Evolutionary conservation across 1,140 invertebrate species (phyloP).

Genomic region (Phortica variegata): DNA sequence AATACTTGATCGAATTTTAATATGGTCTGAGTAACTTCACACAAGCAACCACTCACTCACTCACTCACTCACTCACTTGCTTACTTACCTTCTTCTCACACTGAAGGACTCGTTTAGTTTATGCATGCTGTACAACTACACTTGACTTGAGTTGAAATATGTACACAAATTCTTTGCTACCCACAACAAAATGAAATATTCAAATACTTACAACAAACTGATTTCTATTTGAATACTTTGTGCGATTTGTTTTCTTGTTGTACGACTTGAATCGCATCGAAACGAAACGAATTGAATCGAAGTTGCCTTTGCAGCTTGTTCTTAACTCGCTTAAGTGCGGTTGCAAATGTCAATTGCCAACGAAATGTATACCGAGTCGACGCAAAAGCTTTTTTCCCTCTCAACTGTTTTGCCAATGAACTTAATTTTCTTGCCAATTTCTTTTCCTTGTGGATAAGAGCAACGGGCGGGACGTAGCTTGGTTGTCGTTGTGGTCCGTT

Average conservation of each 20-base stretch:
- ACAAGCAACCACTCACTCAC: conserved; percentile 43
- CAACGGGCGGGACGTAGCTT: not conserved
- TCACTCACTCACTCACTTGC: not conserved
- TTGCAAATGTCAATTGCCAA: conserved; percentile 56
- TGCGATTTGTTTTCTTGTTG: conserved; percentile 35
- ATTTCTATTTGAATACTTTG: no score
- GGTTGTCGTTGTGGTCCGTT: not conserved
- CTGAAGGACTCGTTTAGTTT: no score
- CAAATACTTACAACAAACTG: conserved; percentile 23
- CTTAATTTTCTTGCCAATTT: conserved; percentile 38
- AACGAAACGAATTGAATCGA: no score
- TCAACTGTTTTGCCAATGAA: conserved; percentile 36
- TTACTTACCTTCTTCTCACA: not conserved
- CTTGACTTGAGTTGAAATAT: conserved; percentile 52
- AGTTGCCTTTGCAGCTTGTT: no score
- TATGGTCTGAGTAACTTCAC: conserved; percentile 38
- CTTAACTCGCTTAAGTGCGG: conserved; percentile 55
- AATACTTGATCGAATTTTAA: no score
- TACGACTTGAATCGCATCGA: no score
- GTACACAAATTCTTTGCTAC: conserved; percentile 37
- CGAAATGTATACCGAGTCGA: not conserved
- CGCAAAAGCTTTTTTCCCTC: no score
- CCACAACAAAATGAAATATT: conserved; percentile 54
- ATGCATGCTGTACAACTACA: conserved; percentile 21
- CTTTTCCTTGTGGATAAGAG: conserved; percentile 6